These are phyloP conservation scores for Drosophila nasuta DNA, from an alignment of 1,140 invertebrate genomes.

Conservation along the genomic window DNA sequence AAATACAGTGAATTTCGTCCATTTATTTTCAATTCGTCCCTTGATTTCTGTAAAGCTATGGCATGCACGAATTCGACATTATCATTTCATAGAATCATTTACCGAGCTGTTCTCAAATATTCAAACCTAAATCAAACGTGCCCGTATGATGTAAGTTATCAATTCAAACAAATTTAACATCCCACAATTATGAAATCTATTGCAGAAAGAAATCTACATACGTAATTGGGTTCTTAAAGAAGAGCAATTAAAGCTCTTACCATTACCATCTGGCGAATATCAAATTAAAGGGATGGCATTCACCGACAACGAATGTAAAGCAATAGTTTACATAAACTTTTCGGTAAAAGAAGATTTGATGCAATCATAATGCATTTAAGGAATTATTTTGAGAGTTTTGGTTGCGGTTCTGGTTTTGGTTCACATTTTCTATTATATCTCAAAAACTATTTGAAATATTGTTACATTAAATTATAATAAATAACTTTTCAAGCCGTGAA, in stretches of 20 bases:
- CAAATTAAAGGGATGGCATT: neutral
- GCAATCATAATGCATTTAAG: neutral
- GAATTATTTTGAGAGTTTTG: too few species aligned
- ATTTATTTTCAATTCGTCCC: slow-evolving; percentile 40
- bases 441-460: too few species aligned
- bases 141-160: slow-evolving; percentile 38
- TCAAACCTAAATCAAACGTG: slow-evolving; percentile 51
- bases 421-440: too few species aligned
- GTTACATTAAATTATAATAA: too few species aligned
- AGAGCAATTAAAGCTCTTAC: neutral
- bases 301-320: neutral
- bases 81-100: neutral
- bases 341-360: neutral
- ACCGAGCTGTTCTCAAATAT: neutral
- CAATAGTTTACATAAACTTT: neutral
- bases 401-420: too few species aligned
- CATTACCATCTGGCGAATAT: slow-evolving; percentile 1
- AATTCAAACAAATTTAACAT: neutral
- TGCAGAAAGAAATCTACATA: neutral
- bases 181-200: neutral
- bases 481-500: too few species aligned
- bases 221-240: neutral
- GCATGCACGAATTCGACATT: neutral
- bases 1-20: slow-evolving; percentile 40
- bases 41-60: slow-evolving; percentile 43